Conservation (phyloP, 2,888 invertebrate genomes). For the Tinea semifulvella region DNA sequence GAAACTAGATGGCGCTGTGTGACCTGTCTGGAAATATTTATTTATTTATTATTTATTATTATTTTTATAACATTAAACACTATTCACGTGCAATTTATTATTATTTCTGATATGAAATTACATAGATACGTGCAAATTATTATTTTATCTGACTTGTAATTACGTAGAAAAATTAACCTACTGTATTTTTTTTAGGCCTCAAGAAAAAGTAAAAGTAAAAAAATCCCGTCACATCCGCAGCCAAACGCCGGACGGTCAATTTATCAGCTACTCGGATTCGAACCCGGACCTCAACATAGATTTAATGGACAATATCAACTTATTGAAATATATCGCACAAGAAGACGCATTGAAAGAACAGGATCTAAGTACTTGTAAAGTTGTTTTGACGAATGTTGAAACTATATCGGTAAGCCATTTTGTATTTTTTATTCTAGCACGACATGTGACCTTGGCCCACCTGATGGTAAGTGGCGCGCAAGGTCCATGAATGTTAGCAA, state of each 20-base stretch:
- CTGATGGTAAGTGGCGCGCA: too few species aligned
- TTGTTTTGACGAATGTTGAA: constrained; percentile 45
- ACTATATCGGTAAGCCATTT: background rate
- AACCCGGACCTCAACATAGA: constrained; percentile 32
- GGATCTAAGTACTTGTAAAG: constrained; percentile 46
- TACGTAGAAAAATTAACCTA: too few species aligned
- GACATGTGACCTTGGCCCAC: too few species aligned
- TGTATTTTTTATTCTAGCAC: background rate
- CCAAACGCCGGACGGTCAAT: constrained; percentile 60
- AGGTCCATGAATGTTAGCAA: too few species aligned
- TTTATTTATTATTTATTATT: too few species aligned
- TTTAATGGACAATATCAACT: constrained; percentile 42
- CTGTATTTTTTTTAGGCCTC: constrained; percentile 32
- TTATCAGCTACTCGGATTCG: constrained; percentile 37
- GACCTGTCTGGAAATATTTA: too few species aligned
- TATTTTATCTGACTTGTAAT: too few species aligned
- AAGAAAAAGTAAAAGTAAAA: constrained; percentile 20
- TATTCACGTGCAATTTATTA: too few species aligned
- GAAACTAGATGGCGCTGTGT: too few species aligned
- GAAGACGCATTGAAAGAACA: constrained; percentile 46
- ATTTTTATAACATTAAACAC: too few species aligned
- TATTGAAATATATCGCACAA: constrained; percentile 45
- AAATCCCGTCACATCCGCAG: constrained; percentile 44
- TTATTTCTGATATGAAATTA: too few species aligned
- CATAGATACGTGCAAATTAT: too few species aligned